Evolutionary conservation across 2,797 vertebrate genomes (phyloP).

Genomic region (Lepidocolaptes lacrymiger): DNA sequence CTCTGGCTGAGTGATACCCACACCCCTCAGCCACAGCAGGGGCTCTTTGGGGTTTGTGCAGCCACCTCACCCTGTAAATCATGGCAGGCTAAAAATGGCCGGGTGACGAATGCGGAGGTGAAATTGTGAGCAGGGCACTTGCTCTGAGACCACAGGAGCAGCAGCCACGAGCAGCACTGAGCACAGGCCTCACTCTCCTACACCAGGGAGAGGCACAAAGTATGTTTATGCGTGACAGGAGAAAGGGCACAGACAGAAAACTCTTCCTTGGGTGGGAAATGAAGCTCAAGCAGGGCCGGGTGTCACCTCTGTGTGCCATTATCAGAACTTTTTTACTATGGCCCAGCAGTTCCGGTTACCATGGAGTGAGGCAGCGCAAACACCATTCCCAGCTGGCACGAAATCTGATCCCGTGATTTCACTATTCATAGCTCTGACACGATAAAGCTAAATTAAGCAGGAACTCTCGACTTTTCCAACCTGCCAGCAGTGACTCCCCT

Average conservation of each 20-base stretch:
- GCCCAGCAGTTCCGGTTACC: constrained; percentile 43
- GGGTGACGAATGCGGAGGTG: background rate
- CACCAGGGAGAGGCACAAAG: background rate
- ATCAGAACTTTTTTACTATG: background rate
- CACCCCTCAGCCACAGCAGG: fast-evolving
- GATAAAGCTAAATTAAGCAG: constrained; percentile 52
- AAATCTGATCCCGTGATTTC: constrained; percentile 25
- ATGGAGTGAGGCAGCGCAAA: constrained; percentile 34
- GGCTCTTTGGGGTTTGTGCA: background rate
- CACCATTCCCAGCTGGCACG: constrained; percentile 47
- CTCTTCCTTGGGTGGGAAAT: background rate
- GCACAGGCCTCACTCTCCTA: background rate
- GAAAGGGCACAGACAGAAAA: background rate
- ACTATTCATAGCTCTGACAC: constrained; percentile 60
- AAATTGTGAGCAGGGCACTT: background rate
- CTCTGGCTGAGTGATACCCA: fast-evolving
- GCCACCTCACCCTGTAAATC: background rate
- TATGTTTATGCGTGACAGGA: fast-evolving
- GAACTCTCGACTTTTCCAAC: background rate
- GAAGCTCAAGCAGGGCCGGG: background rate
- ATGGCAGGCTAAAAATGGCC: constrained; percentile 24
- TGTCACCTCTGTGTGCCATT: background rate
- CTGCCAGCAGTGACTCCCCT: background rate
- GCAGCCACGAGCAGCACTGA: background rate
- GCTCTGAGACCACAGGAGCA: background rate